Evolutionary conservation across 2,797 vertebrate genomes (phyloP), one percentile per base, ranked within the genome.

Genomic region (Cynopterus sphinx): DNA sequence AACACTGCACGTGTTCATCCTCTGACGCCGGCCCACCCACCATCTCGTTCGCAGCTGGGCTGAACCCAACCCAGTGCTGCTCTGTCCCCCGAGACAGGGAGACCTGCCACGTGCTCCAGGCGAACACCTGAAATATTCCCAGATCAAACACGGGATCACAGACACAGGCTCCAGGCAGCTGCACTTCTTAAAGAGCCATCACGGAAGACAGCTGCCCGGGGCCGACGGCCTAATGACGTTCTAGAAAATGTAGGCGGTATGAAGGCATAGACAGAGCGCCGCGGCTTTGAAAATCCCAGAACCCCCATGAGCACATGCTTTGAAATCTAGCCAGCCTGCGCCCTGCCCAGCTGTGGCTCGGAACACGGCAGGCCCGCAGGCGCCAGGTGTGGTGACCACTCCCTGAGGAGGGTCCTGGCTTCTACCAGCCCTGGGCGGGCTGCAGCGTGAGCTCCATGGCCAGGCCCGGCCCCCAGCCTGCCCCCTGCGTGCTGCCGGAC

Each of bases 111-210:
- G 5, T 67, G 21, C 61, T 57, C n/a, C 63, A 87, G 59, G 67
- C 2, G 5, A 83, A 85, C 13, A 53, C 51, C 71, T 81, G 53
- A 39, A 55, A 59, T 19, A 57, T 67, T 86, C 53, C 41, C 26
- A 90, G 57, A 82, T 46, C 22, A 53, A 61, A 41, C 70, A 73
- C 36, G 3, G 41, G 22, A 94, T 61, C 71, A 71, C 79, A 85
- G 31, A 85, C 24, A 61, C 53, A 81, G 22, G 22, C 53, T 89
- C 83, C 53, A 28, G 15, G 26, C 11, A 92, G 22, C 12, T 49
- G 77, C 6, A 65, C 43, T 91, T 88, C 70, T 92, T 70, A 78
- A 68, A n/a, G 31, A 90, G 77, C 26, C 71, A 83, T 75, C 36
- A 79, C 1, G 12, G 46, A 91, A 79, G 89, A 53, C 46, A 87